phyloP scores from a whole-genome alignment of 2,113 vertebrate species.

The Scalopus aquaticus region DNA sequence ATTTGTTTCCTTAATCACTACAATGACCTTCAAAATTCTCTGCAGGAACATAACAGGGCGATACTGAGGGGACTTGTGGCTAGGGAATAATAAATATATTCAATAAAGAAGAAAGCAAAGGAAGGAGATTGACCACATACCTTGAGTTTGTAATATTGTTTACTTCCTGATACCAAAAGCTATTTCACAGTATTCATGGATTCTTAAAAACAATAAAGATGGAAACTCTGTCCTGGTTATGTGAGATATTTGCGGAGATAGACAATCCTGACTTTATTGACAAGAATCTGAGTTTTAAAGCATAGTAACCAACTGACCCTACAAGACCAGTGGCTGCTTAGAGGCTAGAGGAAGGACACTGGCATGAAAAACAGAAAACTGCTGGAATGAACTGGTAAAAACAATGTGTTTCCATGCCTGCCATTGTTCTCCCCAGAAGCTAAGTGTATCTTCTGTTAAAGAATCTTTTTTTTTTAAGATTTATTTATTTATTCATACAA shows the following conservation, averaged over 20 bases:
- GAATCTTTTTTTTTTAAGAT: neutral
- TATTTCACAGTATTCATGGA: neutral
- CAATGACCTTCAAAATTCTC: neutral
- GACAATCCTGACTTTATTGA: neutral
- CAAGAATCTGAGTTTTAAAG: neutral
- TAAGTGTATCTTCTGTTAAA: neutral
- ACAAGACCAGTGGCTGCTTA: neutral
- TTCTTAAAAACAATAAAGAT: neutral
- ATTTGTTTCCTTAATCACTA: slow-evolving; percentile 24
- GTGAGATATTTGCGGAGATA: neutral
- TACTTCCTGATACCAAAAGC: neutral
- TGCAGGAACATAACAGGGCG: neutral
- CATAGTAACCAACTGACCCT: neutral
- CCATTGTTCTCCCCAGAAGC: neutral
- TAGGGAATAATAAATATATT: slow-evolving; percentile 29
- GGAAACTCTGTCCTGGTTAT: neutral
- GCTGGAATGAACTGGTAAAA: neutral
- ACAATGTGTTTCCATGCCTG: neutral
- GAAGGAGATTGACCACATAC: slow-evolving; percentile 12
- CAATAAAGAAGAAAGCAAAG: slow-evolving; percentile 10
- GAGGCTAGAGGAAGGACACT: neutral
- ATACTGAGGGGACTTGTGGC: neutral
- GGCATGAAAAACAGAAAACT: neutral
- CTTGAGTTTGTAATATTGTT: neutral
- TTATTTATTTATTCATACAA: too few relatives aligned